Evolutionary conservation across 2,888 invertebrate genomes (phyloP).

Genomic region (Macrosiphum euphorbiae): DNA sequence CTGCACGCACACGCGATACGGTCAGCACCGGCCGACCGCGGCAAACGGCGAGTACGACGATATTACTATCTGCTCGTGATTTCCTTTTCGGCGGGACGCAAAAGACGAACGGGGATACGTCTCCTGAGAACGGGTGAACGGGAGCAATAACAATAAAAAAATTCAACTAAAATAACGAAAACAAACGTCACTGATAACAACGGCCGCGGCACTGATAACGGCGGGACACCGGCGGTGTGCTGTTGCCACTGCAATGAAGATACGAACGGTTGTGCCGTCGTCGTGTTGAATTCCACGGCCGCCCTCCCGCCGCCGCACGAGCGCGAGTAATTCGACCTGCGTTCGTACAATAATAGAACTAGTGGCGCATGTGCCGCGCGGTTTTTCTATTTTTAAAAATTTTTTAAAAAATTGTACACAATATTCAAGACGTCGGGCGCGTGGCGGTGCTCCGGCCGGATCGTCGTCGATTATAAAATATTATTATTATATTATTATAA

Average conservation of each 20-base stretch:
- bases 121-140: background rate
- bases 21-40: slow-evolving; percentile 64
- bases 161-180: slow-evolving; percentile 16
- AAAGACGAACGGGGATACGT: background rate
- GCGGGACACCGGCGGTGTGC: slow-evolving; percentile 27
- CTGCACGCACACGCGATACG: slow-evolving; percentile 60
- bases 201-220: slow-evolving; percentile 53
- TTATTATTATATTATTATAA: background rate
- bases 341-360: slow-evolving; percentile 60
- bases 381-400: slow-evolving; percentile 57
- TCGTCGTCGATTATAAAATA: background rate
- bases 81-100: background rate
- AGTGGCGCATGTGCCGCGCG: slow-evolving; percentile 57
- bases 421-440: background rate
- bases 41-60: background rate
- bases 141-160: background rate
- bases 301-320: slow-evolving; percentile 19
- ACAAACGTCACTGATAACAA: slow-evolving; percentile 56
- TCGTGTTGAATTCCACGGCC: slow-evolving; percentile 29
- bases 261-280: slow-evolving; percentile 52
- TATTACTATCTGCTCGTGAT: background rate
- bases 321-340: slow-evolving; percentile 56
- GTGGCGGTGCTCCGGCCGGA: background rate
- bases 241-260: slow-evolving; percentile 35
- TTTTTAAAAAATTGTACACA: background rate